Percentiles rank a stretch among this genome's conserved stretches.
Conservation (phyloP, 2,797 vertebrate species). For the Sebastes hubbsi region DNA sequence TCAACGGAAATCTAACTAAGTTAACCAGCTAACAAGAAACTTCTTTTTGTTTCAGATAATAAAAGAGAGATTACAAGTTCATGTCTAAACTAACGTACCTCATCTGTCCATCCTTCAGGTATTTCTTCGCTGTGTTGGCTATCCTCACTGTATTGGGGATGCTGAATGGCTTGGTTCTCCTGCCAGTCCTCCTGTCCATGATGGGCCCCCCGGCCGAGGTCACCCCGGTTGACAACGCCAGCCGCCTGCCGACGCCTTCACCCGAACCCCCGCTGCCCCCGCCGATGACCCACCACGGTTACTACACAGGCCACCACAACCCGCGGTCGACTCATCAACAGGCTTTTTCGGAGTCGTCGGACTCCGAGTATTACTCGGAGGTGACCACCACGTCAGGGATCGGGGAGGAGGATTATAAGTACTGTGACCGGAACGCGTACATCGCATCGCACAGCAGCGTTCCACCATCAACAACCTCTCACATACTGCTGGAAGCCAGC, state of each 20-base stretch:
- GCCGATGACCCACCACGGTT: constrained; percentile 82
- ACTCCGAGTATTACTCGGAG: constrained; percentile 87
- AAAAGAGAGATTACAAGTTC: neutral
- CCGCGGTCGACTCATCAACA: constrained; percentile 71
- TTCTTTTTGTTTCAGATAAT: neutral
- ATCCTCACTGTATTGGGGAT: constrained; percentile 94
- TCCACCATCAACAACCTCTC: constrained; percentile 75
- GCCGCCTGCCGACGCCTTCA: constrained; percentile 77
- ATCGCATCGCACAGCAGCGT: constrained; percentile 61
- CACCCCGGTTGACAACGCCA: constrained; percentile 71
- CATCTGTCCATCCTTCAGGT: constrained; percentile 77
- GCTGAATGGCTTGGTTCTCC: constrained; percentile 93
- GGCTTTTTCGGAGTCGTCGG: constrained; percentile 83
- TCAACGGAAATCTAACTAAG: constrained; percentile 56
- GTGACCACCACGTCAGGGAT: constrained; percentile 81
- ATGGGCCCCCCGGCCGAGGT: constrained; percentile 94
- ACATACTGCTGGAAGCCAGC: constrained; percentile 87
- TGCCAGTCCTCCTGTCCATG: constrained; percentile 94
- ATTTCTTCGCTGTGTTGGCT: constrained; percentile 95
- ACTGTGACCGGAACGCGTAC: constrained; percentile 81
- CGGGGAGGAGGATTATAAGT: constrained; percentile 85
- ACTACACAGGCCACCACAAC: constrained; percentile 76
- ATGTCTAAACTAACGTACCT: neutral
- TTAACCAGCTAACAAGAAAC: constrained; percentile 6
- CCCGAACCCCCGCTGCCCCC: constrained; percentile 79